Evolutionary conservation across 2,888 invertebrate genomes (phyloP).

Genomic region (Fragum whitleyi): DNA sequence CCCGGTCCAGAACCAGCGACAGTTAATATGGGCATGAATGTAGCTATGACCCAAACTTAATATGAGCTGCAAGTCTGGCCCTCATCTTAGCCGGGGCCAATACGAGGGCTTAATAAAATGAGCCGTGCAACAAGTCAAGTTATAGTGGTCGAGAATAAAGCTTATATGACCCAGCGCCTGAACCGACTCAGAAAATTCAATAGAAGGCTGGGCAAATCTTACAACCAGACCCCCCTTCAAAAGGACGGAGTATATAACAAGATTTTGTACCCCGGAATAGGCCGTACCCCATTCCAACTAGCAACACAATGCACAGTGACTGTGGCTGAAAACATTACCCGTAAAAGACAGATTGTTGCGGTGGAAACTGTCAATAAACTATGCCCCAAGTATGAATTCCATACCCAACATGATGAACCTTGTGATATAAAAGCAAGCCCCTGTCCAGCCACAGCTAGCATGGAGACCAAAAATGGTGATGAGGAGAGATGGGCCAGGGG

Average conservation of each 20-base stretch:
- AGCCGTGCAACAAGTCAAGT: not conserved
- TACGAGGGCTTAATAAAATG: not conserved
- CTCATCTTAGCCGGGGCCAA: not conserved
- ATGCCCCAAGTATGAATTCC: too few relatives aligned
- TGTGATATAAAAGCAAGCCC: too few relatives aligned
- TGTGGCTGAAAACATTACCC: too few relatives aligned
- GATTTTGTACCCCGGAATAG: conserved; percentile 3
- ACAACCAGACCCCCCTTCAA: conserved; percentile 8
- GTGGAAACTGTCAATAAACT: too few relatives aligned
- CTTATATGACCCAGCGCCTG: not conserved
- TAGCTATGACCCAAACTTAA: conserved; percentile 10
- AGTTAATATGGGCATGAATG: too few relatives aligned
- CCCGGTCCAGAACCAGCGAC: conserved; percentile 4
- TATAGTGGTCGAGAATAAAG: not conserved
- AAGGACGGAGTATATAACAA: conserved; percentile 25
- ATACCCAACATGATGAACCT: too few relatives aligned
- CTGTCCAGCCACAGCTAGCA: too few relatives aligned
- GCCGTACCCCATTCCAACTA: too few relatives aligned
- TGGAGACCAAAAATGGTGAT: conserved; percentile 27
- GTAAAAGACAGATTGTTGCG: too few relatives aligned
- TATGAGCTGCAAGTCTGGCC: not conserved
- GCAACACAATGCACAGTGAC: too few relatives aligned
- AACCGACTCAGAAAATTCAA: not conserved
- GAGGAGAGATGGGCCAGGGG: not conserved
- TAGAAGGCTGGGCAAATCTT: not conserved